These are phyloP conservation scores for Zosterops hypoxanthus DNA, from an alignment of 2,113 vertebrate genomes.

Conservation along the genomic window DNA sequence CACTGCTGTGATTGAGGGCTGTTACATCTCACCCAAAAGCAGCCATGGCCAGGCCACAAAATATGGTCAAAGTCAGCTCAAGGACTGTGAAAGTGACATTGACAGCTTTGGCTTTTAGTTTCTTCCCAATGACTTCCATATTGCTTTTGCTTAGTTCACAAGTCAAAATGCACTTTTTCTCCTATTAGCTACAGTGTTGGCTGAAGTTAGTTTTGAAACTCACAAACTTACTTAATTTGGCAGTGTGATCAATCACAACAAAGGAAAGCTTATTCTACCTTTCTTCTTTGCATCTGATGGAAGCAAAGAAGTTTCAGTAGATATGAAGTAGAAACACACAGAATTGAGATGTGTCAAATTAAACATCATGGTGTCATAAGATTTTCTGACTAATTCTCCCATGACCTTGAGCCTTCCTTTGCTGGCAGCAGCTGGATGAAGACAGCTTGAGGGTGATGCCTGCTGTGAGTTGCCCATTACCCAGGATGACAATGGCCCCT, in stretches of 20 bases:
- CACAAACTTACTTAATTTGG: background rate
- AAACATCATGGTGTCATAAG: background rate
- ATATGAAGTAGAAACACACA: background rate
- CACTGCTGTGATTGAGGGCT: background rate
- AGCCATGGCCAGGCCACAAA: constrained; percentile 30
- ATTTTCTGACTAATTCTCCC: background rate
- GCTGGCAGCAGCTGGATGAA: background rate
- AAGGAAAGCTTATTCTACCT: background rate
- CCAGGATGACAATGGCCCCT: background rate
- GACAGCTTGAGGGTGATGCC: background rate
- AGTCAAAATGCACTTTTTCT: background rate
- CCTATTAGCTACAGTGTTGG: accelerated
- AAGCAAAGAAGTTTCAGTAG: background rate
- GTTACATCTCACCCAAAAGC: constrained; percentile 42
- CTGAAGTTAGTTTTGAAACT: background rate
- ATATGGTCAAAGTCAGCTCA: background rate
- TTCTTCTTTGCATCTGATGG: background rate
- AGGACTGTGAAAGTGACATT: constrained; percentile 21
- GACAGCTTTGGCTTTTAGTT: constrained; percentile 30
- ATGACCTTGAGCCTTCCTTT: background rate
- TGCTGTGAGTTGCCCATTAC: background rate
- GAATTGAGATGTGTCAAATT: background rate
- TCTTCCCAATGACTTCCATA: background rate
- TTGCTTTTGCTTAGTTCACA: background rate
- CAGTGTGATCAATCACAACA: background rate